Conservation (phyloP, 2,888 invertebrate species). For the Liposcelis brunnea region DNA sequence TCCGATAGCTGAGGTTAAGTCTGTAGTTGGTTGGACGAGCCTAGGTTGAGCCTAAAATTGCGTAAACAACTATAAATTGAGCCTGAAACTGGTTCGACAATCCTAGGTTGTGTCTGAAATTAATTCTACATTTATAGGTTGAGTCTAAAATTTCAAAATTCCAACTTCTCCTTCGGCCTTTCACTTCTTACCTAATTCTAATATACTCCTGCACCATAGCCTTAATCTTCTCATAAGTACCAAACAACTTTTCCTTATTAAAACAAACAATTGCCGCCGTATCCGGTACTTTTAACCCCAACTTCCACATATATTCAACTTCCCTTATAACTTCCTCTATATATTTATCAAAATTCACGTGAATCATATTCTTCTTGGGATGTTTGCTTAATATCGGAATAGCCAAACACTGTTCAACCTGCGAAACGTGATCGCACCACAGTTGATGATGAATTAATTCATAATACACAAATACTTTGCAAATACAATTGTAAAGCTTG, state of each 20-base stretch:
- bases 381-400: conserved; percentile 53
- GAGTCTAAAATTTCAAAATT: too few relatives aligned
- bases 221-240: conserved; percentile 41
- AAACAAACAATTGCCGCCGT: conserved; percentile 56
- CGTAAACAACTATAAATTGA: too few relatives aligned
- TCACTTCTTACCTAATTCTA: conserved; percentile 20
- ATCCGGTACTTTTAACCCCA: conserved; percentile 57
- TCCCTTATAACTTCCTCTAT: conserved; percentile 58
- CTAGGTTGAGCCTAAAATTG: too few relatives aligned
- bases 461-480: conserved; percentile 62
- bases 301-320: conserved; percentile 63
- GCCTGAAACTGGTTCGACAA: too few relatives aligned
- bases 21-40: too few relatives aligned
- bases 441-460: conserved; percentile 68
- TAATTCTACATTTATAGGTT: too few relatives aligned
- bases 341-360: conserved; percentile 55
- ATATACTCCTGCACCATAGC: conserved; percentile 43
- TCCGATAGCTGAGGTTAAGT: too few relatives aligned
- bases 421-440: conserved; percentile 58
- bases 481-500: conserved; percentile 60
- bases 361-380: conserved; percentile 40
- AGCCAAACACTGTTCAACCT: conserved; percentile 41
- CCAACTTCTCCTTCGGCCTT: too few relatives aligned
- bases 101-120: too few relatives aligned
- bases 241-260: conserved; percentile 48